These are phyloP conservation scores for Furcula furcula DNA, from an alignment of 2,888 invertebrate species.

Conservation along the genomic window DNA sequence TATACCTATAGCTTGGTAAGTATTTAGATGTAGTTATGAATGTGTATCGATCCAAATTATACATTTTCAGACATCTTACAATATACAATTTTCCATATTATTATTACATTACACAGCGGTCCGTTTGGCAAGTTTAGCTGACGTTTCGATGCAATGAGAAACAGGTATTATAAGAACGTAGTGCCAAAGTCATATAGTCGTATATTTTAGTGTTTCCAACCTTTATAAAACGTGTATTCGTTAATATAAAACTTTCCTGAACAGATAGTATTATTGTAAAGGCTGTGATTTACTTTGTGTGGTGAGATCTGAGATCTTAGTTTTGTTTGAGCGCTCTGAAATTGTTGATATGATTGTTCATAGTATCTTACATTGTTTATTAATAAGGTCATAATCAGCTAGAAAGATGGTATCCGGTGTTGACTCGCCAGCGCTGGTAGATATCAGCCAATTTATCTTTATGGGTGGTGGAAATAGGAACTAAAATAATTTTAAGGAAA, in stretches of 20 bases:
- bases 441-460: too few relatives aligned
- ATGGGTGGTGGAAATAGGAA: too few relatives aligned
- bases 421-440: too few relatives aligned
- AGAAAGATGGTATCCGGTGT: too few relatives aligned
- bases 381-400: too few relatives aligned
- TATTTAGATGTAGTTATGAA: constrained; percentile 60
- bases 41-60: constrained; percentile 44
- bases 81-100: constrained; percentile 17
- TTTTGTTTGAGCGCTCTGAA: constrained; percentile 40
- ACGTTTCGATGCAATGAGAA: constrained; percentile 39
- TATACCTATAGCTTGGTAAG: constrained; percentile 62
- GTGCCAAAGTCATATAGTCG: constrained; percentile 55
- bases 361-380: constrained; percentile 15
- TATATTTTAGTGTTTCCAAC: constrained; percentile 39
- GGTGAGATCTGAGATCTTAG: constrained; percentile 60
- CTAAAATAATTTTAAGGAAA: too few relatives aligned
- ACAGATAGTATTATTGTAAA: constrained; percentile 53
- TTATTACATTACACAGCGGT: constrained; percentile 21
- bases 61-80: constrained; percentile 29
- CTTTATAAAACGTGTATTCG: constrained; percentile 30
- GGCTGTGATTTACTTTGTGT: constrained; percentile 77
- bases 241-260: constrained; percentile 27
- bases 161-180: constrained; percentile 38
- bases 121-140: constrained; percentile 32
- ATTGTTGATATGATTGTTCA: constrained; percentile 22